These are phyloP conservation scores for Quadroppia sp. DNA, from an alignment of 2,888 invertebrate genomes.

Conservation along the genomic window DNA sequence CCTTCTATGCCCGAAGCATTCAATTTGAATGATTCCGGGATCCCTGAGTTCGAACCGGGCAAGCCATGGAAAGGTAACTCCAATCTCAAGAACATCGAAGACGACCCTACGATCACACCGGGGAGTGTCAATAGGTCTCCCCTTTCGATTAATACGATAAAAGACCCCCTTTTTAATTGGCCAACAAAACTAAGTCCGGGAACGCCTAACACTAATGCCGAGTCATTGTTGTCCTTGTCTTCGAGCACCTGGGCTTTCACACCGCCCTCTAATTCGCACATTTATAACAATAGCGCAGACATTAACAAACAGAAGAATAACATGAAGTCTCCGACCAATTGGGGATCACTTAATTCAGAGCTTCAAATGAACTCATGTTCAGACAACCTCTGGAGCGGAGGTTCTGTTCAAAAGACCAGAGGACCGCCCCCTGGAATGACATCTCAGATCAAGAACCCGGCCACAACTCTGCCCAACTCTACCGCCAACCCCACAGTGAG, in stretches of 20 bases:
- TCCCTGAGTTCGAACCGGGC: slow-evolving; percentile 96
- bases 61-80: slow-evolving; percentile 88
- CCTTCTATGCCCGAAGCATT: slow-evolving; percentile 52
- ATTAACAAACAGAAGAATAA: slow-evolving; percentile 28
- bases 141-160: slow-evolving; percentile 73
- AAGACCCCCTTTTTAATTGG: slow-evolving; percentile 65
- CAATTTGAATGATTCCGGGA: slow-evolving; percentile 70
- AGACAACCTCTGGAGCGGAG: slow-evolving; percentile 30
- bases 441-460: slow-evolving; percentile 35
- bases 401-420: slow-evolving; percentile 15
- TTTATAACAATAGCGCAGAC: slow-evolving; percentile 15
- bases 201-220: slow-evolving; percentile 57
- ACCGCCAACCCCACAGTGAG: slow-evolving; percentile 14
- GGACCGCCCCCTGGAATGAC: slow-evolving; percentile 40
- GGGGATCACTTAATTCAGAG: slow-evolving; percentile 26
- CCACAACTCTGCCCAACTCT: slow-evolving; percentile 36
- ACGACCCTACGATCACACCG: slow-evolving; percentile 94
- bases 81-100: slow-evolving; percentile 82
- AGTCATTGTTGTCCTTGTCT: slow-evolving; percentile 58
- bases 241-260: slow-evolving; percentile 73
- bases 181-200: slow-evolving; percentile 61
- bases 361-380: slow-evolving; percentile 28
- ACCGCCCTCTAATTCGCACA: slow-evolving; percentile 40
- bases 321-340: slow-evolving; percentile 15
- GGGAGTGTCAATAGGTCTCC: slow-evolving; percentile 63